These are phyloP conservation scores for Speoplatyrhinus poulsoni DNA, from an alignment of 2,113 vertebrate genomes.

Conservation along the genomic window DNA sequence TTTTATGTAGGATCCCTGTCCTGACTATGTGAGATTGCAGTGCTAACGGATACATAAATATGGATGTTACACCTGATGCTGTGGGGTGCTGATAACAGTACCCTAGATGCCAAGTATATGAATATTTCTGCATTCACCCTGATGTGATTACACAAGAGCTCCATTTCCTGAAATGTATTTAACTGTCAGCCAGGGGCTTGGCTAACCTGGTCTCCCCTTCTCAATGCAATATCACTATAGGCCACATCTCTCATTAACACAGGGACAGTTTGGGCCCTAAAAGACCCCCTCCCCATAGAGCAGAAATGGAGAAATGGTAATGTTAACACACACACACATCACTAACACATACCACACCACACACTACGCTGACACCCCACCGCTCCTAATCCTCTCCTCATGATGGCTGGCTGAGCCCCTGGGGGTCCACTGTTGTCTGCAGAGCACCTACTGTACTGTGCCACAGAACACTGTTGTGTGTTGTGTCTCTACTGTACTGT, in stretches of 20 bases:
- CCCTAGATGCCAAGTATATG: not conserved
- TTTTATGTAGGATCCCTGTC: no score
- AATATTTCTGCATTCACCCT: no score
- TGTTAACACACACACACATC: conserved; percentile 25
- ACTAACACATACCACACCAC: conserved; percentile 31
- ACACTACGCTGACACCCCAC: conserved; percentile 65
- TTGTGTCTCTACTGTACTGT: conserved; percentile 25
- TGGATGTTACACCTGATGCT: no score
- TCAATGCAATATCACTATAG: conserved; percentile 47
- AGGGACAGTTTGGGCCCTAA: conserved; percentile 47
- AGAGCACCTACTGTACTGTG: conserved; percentile 32
- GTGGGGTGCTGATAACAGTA: no score
- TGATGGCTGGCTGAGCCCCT: conserved; percentile 63
- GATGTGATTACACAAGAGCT: not conserved
- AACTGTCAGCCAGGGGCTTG: not conserved
- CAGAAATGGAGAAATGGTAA: conserved; percentile 47
- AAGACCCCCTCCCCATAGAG: conserved; percentile 39
- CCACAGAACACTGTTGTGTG: conserved; percentile 41
- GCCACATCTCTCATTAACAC: conserved; percentile 44
- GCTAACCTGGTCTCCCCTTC: conserved; percentile 23
- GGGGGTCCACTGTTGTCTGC: conserved; percentile 50
- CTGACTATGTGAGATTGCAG: no score
- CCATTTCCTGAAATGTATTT: not conserved
- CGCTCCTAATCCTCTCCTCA: conserved; percentile 65
- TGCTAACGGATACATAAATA: no score